Evolutionary conservation across 2,113 vertebrate species (phyloP).

Genomic region (Circaetus gallicus): DNA sequence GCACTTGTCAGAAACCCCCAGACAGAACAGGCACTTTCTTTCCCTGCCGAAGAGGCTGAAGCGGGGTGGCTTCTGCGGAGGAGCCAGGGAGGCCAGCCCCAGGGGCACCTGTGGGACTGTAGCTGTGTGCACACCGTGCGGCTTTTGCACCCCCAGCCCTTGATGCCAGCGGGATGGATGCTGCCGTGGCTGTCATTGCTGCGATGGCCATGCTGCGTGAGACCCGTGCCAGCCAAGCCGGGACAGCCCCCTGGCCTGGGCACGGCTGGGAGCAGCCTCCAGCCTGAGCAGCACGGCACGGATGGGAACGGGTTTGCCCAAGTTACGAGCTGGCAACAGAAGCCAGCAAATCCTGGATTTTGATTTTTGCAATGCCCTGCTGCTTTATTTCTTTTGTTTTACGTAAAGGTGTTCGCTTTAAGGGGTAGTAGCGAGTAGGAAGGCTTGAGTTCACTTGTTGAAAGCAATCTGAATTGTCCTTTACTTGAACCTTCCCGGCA

Average conservation of each 20-base stretch:
- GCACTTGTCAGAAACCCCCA: fast-evolving
- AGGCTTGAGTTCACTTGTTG: neutral
- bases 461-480: fast-evolving
- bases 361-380: neutral
- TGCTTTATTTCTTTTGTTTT: neutral
- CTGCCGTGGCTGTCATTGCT: no score
- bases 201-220: fast-evolving
- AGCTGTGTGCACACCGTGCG: fast-evolving
- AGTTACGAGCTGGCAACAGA: neutral
- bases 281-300: fast-evolving
- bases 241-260: no score
- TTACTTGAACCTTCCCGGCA: neutral
- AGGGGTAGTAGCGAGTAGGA: fast-evolving
- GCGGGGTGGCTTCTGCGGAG: neutral
- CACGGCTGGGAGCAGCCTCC: neutral
- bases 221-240: fast-evolving
- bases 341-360: neutral
- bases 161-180: fast-evolving
- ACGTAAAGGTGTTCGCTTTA: fast-evolving
- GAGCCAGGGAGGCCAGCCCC: neutral
- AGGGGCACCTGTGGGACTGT: neutral
- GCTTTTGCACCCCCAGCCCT: neutral
- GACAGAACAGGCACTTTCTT: neutral
- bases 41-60: neutral
- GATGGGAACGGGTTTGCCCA: neutral